Evolutionary conservation across 1,140 invertebrate genomes (phyloP), one percentile per base, ranked within the genome.

Genomic region (Drepana arcuata): DNA sequence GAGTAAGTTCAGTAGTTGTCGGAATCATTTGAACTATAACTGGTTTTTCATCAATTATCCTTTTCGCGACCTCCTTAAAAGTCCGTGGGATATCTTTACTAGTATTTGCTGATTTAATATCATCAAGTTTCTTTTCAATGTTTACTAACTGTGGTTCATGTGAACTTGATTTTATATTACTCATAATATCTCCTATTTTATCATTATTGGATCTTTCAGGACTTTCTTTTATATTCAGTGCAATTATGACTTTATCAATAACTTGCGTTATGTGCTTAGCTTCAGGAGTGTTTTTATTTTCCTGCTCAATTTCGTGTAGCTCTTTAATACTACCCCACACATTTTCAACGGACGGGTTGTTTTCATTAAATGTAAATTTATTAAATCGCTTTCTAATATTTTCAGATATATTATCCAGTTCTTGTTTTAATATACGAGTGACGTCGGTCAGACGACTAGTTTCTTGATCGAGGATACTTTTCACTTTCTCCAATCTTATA

Each of bases 371-470:
- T 35, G 54, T 30, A 11, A 50, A 27, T 16, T 53, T 52, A 28
- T 27, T 40, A 2, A 64, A 48, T 34, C 60, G 36, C 12, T 31
- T 24, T 30, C 34, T 57, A 5, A 71, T 29, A 9, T 56, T 59
- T 11, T 36, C 31, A 9, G 57, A 56, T 14, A 72, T 44, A 11
- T 64, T 61, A 10, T 62, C 48, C 9, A 70, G 45, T 48, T 72
- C 63, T 34, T 50, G 31, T 13, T 43, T 52, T 32, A 78, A 34
- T 35, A 65, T 42, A n/a, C 27, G 14, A 36, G 54, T 68, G 6
- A 78, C 52, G 40, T 63, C 52, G 10, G 34, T 40, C 16, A 77
- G 48, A 2, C 51, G 56, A 36, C 63, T 43, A 4, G 48, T 52
- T 40, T 72, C 63, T 15, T 39, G 49, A 27, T 25, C 34, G 0